These are phyloP conservation scores for Thalassoma bifasciatum DNA, from an alignment of 2,113 vertebrate species.

Conservation along the genomic window DNA sequence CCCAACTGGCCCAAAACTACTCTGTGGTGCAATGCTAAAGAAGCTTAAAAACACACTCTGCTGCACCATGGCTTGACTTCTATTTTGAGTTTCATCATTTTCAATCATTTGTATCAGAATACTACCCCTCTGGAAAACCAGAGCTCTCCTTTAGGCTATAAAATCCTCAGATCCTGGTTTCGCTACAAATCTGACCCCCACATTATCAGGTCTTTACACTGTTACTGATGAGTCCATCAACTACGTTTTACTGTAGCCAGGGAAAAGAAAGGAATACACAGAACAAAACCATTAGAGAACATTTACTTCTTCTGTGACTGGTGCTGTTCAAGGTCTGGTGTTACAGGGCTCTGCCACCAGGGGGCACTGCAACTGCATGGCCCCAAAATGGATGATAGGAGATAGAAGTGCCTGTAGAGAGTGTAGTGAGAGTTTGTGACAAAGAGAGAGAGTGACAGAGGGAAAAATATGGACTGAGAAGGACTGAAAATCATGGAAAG, in stretches of 20 bases:
- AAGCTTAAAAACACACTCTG: background rate
- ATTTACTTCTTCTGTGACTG: background rate
- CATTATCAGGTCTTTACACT: background rate
- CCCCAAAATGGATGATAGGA: constrained; percentile 54
- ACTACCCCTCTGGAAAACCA: background rate
- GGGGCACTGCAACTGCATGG: constrained; percentile 95
- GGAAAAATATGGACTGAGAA: constrained; percentile 7
- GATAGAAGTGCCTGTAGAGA: background rate
- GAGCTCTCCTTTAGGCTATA: background rate
- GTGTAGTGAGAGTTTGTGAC: constrained; percentile 40
- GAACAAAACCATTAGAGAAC: background rate
- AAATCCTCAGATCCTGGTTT: background rate
- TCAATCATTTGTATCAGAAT: background rate
- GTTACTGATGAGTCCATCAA: background rate
- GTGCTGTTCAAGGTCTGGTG: constrained; percentile 2
- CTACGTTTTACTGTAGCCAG: background rate
- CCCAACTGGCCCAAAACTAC: background rate
- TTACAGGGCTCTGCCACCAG: constrained; percentile 85
- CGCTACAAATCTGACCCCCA: background rate
- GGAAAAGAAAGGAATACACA: background rate
- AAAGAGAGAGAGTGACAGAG: constrained; percentile 48
- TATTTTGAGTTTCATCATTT: background rate
- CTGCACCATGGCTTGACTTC: background rate
- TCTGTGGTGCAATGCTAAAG: background rate
- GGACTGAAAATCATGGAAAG: constrained; percentile 21